Evolutionary conservation across 2,888 invertebrate species (phyloP), one percentile per base, ranked within the genome.

Genomic region (Balanococcus diminutus): DNA sequence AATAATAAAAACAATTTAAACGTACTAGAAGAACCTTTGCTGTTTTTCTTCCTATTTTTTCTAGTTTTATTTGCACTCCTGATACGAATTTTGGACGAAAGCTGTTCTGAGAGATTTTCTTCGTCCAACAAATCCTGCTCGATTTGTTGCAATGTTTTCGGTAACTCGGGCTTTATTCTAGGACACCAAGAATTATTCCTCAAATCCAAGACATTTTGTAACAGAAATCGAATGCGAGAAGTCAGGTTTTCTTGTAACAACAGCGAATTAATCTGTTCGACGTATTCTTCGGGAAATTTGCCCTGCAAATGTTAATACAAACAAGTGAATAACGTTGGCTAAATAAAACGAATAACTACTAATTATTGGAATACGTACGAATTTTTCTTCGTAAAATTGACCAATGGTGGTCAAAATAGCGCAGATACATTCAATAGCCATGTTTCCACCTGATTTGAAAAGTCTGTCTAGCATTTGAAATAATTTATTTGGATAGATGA

Each of bases 61-160:
- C 3, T 51, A 3, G 51, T 4, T 51, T 51, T 51, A n/a, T 51
- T 51, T 5, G 6, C 1, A 19, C 19, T 51, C 19, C 9, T 51
- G 4, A 51, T 16, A 19, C 51, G 51, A 51, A 2, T 19, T 19
- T 51, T 51, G 8, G 51, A 51, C 6, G 4, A n/a, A n/a, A 3
- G n/a, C 0, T 51, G 51, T 51, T 51, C 51, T 5, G n/a, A 19
- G 5, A 0, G 4, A 19, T 51, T 51, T 51, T n/a, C 51, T 51
- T 51, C 51, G 4, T 51, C 51, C 19, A 51, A 51, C 2, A 51
- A 51, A 19, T 96, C 95, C 14, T 95, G 95, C 90, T 98, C 97
- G 87, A 98, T 97, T 91, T 98, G 96, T 89, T 96, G 97, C 91
- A 98, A 96, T 88, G 96, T 98, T 90, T 97, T 98, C 1, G 98